Base-by-base conservation (phyloP, 1,140 invertebrate genomes). In the Drosophila busckii region DNA sequence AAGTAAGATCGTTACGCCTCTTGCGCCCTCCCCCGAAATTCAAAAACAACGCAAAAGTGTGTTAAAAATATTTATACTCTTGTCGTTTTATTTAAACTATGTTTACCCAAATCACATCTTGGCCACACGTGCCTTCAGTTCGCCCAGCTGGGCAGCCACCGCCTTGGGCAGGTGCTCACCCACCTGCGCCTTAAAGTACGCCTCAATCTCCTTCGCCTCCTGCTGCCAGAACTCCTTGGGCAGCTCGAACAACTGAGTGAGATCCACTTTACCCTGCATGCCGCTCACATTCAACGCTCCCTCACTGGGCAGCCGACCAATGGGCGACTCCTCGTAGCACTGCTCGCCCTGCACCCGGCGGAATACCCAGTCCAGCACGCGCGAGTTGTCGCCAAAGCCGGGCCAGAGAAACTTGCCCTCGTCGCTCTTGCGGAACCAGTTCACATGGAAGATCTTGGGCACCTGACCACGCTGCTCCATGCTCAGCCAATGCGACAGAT, bases 101-200 rank as follows among this genome's bases (percentile, higher is more conserved):
- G 71, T 80, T 76, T 80, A 76, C 25, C 32, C 68, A 41, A 32
- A 82, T 82, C 76, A 83, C 70, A 86, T 88, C 44, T 70, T 86
- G 35, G 89, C 69, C 29, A 95, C 86, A 40, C 93, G 90, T 28
- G 92, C 89, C 76, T 93, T 92, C 19, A 98, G 90, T 37, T 89
- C 89, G 46, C 92, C 88, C 16, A 99, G 89, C 88, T 99, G 91
- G 1, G 91, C 84, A 37, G 88, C 86, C 65, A 99, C 93, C 44
- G 91, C 90, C 22, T 89, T 78, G 0, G 98, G 98, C 17, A 98
- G 88, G 88, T 98, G 97, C 4, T 89, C 85, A 2, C 94, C 94
- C 8, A 99, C 93, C 90, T 99, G 97, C 60, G 95, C 92, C 20
- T 94, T 91, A 84, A 99, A 96, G 88, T 98, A 99, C 68, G 94